Percentiles rank a stretch among this genome's conserved stretches.
Evolutionary conservation across 2,113 vertebrate species (phyloP).

Genomic region (Nipponia nippon): DNA sequence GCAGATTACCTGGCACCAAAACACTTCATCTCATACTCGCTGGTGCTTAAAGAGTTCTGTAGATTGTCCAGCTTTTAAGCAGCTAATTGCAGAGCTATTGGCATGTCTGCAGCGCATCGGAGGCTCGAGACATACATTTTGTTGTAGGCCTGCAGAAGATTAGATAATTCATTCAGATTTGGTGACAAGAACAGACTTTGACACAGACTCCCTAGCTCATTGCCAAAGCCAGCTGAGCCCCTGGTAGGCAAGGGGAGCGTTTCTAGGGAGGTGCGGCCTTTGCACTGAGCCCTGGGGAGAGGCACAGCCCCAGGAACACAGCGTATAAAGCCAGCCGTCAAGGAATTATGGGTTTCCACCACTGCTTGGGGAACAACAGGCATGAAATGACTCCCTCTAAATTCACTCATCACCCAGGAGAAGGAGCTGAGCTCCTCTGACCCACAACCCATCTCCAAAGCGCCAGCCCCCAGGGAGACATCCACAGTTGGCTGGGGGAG

Average conservation of each 20-base stretch:
- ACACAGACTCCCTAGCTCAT: neutral
- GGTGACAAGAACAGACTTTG: neutral
- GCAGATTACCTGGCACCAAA: neutral
- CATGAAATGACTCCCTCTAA: neutral
- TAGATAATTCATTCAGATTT: neutral
- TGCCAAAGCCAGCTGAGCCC: neutral
- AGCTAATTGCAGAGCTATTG: neutral
- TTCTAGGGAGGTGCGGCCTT: neutral
- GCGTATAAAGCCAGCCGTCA: accelerated
- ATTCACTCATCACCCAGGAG: neutral
- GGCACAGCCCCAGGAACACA: neutral
- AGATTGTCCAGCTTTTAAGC: neutral
- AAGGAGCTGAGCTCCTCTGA: neutral
- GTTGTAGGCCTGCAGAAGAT: neutral
- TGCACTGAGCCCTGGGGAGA: neutral
- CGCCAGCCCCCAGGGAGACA: accelerated
- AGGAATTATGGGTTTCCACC: neutral
- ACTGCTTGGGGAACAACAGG: neutral
- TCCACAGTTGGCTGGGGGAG: neutral
- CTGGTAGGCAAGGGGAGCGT: neutral
- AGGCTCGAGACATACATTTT: neutral
- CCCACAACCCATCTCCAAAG: neutral
- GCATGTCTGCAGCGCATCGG: neutral
- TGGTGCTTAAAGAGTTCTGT: neutral
- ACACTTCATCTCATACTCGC: neutral